Evolutionary conservation across 2,113 vertebrate species (phyloP).

Genomic region (Prunella fulvescens): DNA sequence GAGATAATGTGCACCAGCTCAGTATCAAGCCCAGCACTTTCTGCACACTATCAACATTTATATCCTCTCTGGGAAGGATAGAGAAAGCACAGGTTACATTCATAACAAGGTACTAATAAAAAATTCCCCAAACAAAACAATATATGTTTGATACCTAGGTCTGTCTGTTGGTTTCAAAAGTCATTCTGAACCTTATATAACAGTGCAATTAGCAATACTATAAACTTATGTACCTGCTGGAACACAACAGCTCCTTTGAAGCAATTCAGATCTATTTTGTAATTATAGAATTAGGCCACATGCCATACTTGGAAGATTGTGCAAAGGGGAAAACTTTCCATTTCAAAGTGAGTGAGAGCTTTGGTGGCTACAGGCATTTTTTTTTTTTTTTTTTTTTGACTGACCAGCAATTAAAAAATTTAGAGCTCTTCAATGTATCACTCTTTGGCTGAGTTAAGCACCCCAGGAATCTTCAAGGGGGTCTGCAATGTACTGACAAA

Average conservation of each 20-base stretch:
- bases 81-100: neutral
- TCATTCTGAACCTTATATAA: slow-evolving; percentile 12
- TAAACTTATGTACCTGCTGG: slow-evolving; percentile 38
- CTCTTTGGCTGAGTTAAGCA: neutral
- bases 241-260: slow-evolving; percentile 35
- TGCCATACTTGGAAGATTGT: neutral
- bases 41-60: neutral
- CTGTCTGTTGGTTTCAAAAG: neutral
- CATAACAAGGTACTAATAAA: neutral
- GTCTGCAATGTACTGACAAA: neutral
- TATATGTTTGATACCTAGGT: neutral
- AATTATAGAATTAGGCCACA: slow-evolving; percentile 16
- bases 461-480: neutral
- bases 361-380: neutral
- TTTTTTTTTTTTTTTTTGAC: neutral
- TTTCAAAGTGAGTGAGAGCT: neutral
- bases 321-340: neutral
- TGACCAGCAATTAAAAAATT: neutral
- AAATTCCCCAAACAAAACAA: neutral
- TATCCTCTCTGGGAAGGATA: neutral
- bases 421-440: neutral
- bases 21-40: neutral
- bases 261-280: neutral
- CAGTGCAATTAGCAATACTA: neutral
- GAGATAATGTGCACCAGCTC: neutral